Base-by-base conservation (phyloP, 2,797 vertebrate species). In the Botia almorhae region DNA sequence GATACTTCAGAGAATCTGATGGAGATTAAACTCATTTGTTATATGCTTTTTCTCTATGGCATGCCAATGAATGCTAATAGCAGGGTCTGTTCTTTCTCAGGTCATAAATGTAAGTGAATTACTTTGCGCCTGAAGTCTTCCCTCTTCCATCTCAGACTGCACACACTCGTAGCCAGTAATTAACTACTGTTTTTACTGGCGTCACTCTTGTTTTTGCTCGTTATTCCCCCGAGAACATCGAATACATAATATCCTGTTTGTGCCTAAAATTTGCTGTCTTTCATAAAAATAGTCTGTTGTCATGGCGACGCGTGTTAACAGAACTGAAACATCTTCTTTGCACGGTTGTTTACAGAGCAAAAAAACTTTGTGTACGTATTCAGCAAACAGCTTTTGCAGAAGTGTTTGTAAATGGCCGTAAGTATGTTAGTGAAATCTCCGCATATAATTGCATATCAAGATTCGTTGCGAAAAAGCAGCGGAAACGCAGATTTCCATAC, bases 171-270 rank as follows among this genome's bases (percentile, higher is more conserved):
- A 90, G 85, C 50, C 88, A 86, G 80, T 88, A 87, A 88, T 89
- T 87, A 90, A 81, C 83, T 74, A 64, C 87, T 85, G 82, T 74
- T 86, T 89, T 90, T 87, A 88, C 82, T 85, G 79, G 78, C 14
- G 16, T 81, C 80, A 80, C 85, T 86, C 81, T 85, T 89, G 63
- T 86, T 86, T 89, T 76, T 84, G 78, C 76, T 76, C 69, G 58
- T 82, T 85, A 85, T 81, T 79, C 80, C 77, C 61, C 39, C 58
- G 29, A 69, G 72, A 84, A 82, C 82, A 81, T 84, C 60, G 82
- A 87, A 82, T 76, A 78, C 87, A 84, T 63, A n/a, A 83, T 84
- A 85, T 86, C 81, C 80, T 82, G 78, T 71, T 79, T 72, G 73
- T 63, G 74, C 82, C 81, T 75, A 39, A 84, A 83, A 83, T 85